Conservation (phyloP, 2,113 vertebrate species). For the Otis tarda region DNA sequence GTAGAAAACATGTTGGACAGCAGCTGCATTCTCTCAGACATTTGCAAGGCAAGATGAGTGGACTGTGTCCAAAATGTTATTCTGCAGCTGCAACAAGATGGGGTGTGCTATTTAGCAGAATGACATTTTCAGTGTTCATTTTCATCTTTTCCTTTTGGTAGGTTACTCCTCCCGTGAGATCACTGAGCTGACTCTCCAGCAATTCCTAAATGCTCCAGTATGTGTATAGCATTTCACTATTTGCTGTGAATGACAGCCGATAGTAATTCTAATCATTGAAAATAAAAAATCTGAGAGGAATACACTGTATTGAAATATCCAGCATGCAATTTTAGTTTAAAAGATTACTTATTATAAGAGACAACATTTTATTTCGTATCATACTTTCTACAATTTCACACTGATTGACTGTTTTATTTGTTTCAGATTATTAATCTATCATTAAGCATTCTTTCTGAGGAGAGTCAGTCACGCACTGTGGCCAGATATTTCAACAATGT, state of each 20-base stretch:
- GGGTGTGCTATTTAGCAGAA: background rate
- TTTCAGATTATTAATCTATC: background rate
- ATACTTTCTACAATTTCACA: background rate
- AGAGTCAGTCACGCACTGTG: background rate
- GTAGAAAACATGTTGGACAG: constrained; percentile 39
- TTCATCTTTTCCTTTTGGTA: background rate
- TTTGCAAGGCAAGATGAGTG: constrained; percentile 1
- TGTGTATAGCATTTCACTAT: background rate
- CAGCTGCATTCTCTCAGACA: constrained; percentile 22
- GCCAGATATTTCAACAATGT: background rate
- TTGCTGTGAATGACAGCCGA: background rate
- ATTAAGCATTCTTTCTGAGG: background rate
- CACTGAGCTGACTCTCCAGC: background rate
- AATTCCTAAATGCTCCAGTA: background rate
- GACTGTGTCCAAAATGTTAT: constrained; percentile 27
- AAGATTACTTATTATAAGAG: background rate
- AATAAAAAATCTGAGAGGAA: constrained; percentile 3
- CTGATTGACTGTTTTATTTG: background rate
- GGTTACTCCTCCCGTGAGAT: background rate
- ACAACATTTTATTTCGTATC: background rate
- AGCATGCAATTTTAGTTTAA: background rate
- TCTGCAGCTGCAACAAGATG: constrained; percentile 32
- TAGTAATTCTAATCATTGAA: background rate
- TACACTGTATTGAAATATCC: background rate
- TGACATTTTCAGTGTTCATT: background rate